Percentiles rank a stretch among this genome's conserved stretches.
Evolutionary conservation across 2,888 invertebrate species (phyloP).

Genomic region (Corythucha ciliata): DNA sequence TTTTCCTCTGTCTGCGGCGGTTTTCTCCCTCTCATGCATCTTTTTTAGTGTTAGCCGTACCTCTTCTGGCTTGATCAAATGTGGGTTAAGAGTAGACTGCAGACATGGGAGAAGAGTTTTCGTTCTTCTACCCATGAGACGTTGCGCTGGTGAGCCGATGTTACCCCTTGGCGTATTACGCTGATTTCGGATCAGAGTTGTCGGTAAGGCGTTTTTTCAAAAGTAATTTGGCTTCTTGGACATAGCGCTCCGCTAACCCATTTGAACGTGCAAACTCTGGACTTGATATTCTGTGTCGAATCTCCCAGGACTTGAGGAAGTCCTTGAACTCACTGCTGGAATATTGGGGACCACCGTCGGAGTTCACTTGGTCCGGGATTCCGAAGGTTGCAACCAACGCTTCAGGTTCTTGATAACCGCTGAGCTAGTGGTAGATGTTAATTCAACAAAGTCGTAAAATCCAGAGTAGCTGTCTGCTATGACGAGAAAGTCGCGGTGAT

Average conservation of each 20-base stretch:
- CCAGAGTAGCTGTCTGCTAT: constrained; percentile 18
- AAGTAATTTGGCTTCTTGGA: constrained; percentile 14
- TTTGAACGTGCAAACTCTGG: constrained; percentile 16
- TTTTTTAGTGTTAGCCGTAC: constrained; percentile 3
- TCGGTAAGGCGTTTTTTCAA: constrained; percentile 15
- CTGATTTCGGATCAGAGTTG: constrained; percentile 3
- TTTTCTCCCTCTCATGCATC: constrained; percentile 3
- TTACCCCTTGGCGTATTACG: constrained; percentile 11
- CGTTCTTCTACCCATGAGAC: constrained; percentile 15
- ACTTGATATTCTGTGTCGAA: constrained; percentile 14
- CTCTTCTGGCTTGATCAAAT: constrained; percentile 3
- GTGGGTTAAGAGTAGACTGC: not conserved
- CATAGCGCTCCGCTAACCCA: constrained; percentile 13
- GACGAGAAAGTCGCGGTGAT: constrained; percentile 3
- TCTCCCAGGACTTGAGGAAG: constrained; percentile 12
- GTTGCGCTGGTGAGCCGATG: constrained; percentile 14
- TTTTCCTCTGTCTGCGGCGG: constrained; percentile 10
- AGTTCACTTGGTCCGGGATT: constrained; percentile 14
- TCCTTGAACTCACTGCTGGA: constrained; percentile 5
- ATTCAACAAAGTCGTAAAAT: constrained; percentile 14
- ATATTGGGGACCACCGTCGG: constrained; percentile 20
- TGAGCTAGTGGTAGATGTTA: not conserved
- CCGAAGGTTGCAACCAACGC: constrained; percentile 16
- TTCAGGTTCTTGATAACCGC: constrained; percentile 10
- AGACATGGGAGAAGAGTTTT: constrained; percentile 10